Evolutionary conservation across 1,140 invertebrate species (phyloP), one percentile per base, ranked within the genome.

Genomic region (Polypedilum pembai): DNA sequence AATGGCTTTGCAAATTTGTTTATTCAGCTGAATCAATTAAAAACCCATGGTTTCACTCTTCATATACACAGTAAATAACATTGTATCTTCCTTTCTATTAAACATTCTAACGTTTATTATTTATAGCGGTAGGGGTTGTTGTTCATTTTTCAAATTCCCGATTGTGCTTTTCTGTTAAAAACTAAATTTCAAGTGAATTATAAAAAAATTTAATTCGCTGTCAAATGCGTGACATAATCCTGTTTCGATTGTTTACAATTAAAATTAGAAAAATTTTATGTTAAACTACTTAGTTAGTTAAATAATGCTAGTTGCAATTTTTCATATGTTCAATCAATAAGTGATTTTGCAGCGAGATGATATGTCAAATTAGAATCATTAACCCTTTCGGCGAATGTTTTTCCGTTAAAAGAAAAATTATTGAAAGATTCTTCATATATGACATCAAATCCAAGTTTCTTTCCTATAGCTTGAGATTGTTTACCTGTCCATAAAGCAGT

Each of bases 11-110:
- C 65, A 69, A 69, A 69, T 69, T 69, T 69, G 65, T 69, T 69
- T 69, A 69, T 69, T 69, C 65, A 69, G 65, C 65, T 69, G 65
- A 69, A 69, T 69, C 65, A 69, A 69, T 69, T 69, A 69, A 69
- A 69, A 69, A 69, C 65, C 65, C 17, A 69, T 69, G 17, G 20
- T 69, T 15, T 56, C 45, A 15, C 3, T 56, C 12, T 3, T 33
- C 24, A 33, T 3, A 33, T 56, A 12, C 15, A 45, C 8, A 45
- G 3, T 12, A 12, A 56, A 56, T n/a, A 56, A 56, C n/a, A 56
- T 56, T 33, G 24, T 33, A 33, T 33, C 24, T 33, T 33, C 24
- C 24, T 33, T 33, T 33, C 24, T 33, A 33, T 56, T 56, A 56
- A n/a, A 56, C 15, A 56, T 1, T 56, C 12, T 56, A 56, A n/a